Evolutionary conservation across 2,888 invertebrate species (phyloP), one percentile per base, ranked within the genome.

Genomic region (Trissoscelio sp.): DNA sequence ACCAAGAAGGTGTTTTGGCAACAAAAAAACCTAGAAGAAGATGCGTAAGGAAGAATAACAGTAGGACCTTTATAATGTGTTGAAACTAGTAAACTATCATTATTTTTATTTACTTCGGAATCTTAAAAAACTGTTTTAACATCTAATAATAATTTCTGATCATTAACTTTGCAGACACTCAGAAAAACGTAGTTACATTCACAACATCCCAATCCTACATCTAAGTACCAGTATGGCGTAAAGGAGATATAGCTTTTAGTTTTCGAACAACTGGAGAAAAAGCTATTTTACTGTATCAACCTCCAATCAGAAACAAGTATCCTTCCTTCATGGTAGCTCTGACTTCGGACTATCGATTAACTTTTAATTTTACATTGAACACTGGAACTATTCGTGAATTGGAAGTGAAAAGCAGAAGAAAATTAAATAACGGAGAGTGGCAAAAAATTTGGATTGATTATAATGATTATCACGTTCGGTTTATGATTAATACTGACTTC

Each of bases 391-490:
- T 96, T 55, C 94, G 96, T 83, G 96, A 96, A 89, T 92, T 97
- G 77, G 96, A 96, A 48, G 96, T 98, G 81, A 95, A 95, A 88
- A 97, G 97, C 2, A 94, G 95, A 83, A 93, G 96, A 51, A 95
- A 95, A 89, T 93, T 98, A 55, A 98, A 97, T 89, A 96, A 96
- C 60, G 98, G 98, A 0, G 97, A 97, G 90, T 98, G 98, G 98
- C 98, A 98, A 91, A 97, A 97, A 92, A 95, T 98, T 83, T 97
- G 97, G 96, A 97, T 98, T 81, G 98, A 98, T 92, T 97, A 97
- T 90, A 97, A 98, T 92, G 95, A 96, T 89, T 96, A 97, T 91
- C 98, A 98, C 90, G 97, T 98, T 34, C 93, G 97, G 82, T 97
- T 98, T 89, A 97, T 97, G 95, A 95, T 98, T 84, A 98, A 98